phyloP scores from a whole-genome alignment of 1,140 invertebrate species.

The Euwallacea fornicatus region DNA sequence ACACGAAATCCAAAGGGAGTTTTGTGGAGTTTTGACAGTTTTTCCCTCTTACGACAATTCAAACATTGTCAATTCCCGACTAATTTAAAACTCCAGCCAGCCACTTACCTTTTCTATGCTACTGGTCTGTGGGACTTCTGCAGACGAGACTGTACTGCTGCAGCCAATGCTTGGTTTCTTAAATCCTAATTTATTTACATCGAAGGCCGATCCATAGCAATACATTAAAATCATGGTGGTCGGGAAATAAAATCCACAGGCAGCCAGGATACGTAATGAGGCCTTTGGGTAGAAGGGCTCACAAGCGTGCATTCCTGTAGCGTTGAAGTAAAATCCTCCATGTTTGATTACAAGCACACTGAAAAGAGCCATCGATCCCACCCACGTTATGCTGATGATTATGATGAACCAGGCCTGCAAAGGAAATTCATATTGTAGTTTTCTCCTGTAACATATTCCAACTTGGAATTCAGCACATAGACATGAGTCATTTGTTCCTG shows the following conservation, averaged over 20 bases:
- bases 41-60: no score
- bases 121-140: constrained; percentile 46
- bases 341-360: constrained; percentile 75
- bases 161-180: constrained; percentile 58
- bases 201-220: constrained; percentile 84
- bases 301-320: constrained; percentile 79
- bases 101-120: constrained; percentile 59
- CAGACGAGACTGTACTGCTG: constrained; percentile 50
- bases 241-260: constrained; percentile 84
- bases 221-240: constrained; percentile 90
- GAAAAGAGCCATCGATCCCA: constrained; percentile 77
- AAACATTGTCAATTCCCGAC: no score
- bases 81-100: no score
- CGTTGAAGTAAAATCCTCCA: constrained; percentile 83
- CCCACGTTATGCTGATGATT: constrained; percentile 79
- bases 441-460: no score
- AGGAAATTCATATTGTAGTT: constrained; percentile 14
- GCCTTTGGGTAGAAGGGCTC: constrained; percentile 80
- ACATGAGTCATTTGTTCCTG: no score
- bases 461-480: no score
- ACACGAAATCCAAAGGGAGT: no score
- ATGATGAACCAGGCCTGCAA: constrained; percentile 74
- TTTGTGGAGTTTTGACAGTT: no score
- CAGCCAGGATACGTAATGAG: constrained; percentile 75
- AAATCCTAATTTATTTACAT: constrained; percentile 76